These are phyloP conservation scores for Eurytoma adleriae DNA, from an alignment of 2,888 invertebrate genomes.

Conservation along the genomic window DNA sequence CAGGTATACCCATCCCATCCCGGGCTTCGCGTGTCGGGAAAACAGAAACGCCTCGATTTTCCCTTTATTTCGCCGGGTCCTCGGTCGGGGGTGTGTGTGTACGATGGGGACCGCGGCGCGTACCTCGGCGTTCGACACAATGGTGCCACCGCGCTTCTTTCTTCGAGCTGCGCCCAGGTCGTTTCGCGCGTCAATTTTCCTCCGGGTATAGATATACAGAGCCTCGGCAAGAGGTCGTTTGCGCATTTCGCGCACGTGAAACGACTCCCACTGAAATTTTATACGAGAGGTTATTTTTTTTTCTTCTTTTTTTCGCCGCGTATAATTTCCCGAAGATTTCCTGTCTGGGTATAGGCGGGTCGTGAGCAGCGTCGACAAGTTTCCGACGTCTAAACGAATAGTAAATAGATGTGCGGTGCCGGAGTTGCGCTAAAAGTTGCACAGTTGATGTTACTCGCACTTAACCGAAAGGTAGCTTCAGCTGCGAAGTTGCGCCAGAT, in stretches of 20 bases:
- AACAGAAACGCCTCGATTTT: slow-evolving; percentile 30
- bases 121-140: not conserved
- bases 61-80: not conserved
- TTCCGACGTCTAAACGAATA: slow-evolving; percentile 15
- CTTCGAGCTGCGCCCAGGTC: not conserved
- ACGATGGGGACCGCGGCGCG: not conserved
- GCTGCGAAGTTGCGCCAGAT: not conserved
- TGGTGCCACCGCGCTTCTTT: not conserved
- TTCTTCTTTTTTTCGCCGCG: not conserved
- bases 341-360: not conserved
- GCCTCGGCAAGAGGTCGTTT: not conserved
- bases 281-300: slow-evolving; percentile 11
- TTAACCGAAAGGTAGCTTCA: slow-evolving; percentile 10
- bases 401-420: slow-evolving; percentile 19
- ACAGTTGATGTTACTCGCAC: slow-evolving; percentile 2
- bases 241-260: slow-evolving; percentile 22
- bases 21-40: slow-evolving; percentile 26
- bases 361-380: slow-evolving; percentile 8
- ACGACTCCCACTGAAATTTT: not conserved
- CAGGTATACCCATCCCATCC: slow-evolving; percentile 31
- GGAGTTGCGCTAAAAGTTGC: slow-evolving; percentile 19
- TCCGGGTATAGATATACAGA: not conserved
- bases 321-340: not conserved
- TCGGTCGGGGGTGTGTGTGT: too few relatives aligned
- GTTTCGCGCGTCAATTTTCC: slow-evolving; percentile 26